Evolutionary conservation across 2,797 vertebrate genomes (phyloP), one percentile per base, ranked within the genome.

Genomic region (Peromyscus nudipes): DNA sequence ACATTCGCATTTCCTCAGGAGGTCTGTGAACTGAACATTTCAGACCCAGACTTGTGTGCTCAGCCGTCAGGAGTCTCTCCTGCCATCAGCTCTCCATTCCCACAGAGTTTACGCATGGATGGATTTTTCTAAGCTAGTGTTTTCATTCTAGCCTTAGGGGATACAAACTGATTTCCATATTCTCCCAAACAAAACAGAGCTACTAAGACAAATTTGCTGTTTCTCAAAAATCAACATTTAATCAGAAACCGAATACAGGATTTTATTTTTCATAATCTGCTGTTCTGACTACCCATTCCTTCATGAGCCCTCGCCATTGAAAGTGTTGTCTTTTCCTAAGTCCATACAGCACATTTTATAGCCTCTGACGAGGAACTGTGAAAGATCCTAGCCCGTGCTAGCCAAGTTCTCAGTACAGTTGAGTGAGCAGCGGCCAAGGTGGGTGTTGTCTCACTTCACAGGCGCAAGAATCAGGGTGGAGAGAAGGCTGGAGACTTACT

Each of bases 121-220:
- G 67, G 55, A 25, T 94, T 94, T 94, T 96, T 80, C 79, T 69
- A 91, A 89, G 40, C 64, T 4, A 40, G 2, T 93, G 25, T 83
- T 97, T 95, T 95, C 81, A 87, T 94, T 89, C 60, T 65, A 96
- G 69, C 82, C 67, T 71, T 73, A 87, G 60, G 60, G 62, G 71
- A 83, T 90, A 25, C 40, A 98, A 93, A 80, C 69, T 52, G 64
- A 76, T 93, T 91, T 91, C 95, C 82, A 75, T 84, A 94, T 95
- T 88, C 87, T 73, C 34, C 43, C 88, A 71, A 94, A 88, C 67
- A 95, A 96, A 93, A 73, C 19, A 92, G 52, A 95, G 80, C 60
- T 60, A 93, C 52, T 91, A 49, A 75, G 80, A 88, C 75, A 96
- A 92, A 64, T 37, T n/a, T 80, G 6, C 52, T 87, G 64, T n/a